Base-by-base conservation (phyloP, 35 echinoderm and acorn worm species). In the Apostichopus parvimensis region DNA sequence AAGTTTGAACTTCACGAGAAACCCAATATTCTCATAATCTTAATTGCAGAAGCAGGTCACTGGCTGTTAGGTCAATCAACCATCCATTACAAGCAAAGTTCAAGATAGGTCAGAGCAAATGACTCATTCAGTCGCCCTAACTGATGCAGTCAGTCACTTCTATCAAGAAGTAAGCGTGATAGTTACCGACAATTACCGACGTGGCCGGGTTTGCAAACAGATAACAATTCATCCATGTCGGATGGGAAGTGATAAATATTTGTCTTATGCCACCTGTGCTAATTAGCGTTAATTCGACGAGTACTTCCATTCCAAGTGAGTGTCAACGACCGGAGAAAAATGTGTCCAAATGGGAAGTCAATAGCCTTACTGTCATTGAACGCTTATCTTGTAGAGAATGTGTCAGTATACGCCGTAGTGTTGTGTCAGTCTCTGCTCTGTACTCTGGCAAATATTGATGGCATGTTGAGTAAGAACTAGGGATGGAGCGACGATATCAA, bases 241-340 rank as follows among this genome's bases (percentile, higher is more conserved):
- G 6, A 80, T 80, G 25, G 78, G 26, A 80, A 80, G 23, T 80
- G 53, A 14, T 34, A 80, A 25, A 80, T 53, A 80, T 80, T 80
- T 26, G 53, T 25, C 13, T 80, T 45, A 12, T 68, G 64, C 64
- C 64, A 68, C 64, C 64, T 68, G 18, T 68, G 64, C 18, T 18
- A 68, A 68, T 68, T 68, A 14, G 64, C 64, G 17, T 68, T 68
- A 68, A 68, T 68, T 68, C 11, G 34, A 45, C 34, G 18, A 68
- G 64, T 18, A 68, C 64, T 68, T 68, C 64, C 64, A 68, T 14
- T 11, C 11, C 3, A 68, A 2, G 0, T 11, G 64, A 68, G 18
- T 68, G 64, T 11, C 64, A 68, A 68, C 8, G 64, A 68, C 64
- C 64, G 0, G 11, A 68, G 18, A 68, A 68, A 11, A 9, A 18